Evolutionary conservation across 2,888 invertebrate species (phyloP).

Genomic region (Hydriomena furcata): DNA sequence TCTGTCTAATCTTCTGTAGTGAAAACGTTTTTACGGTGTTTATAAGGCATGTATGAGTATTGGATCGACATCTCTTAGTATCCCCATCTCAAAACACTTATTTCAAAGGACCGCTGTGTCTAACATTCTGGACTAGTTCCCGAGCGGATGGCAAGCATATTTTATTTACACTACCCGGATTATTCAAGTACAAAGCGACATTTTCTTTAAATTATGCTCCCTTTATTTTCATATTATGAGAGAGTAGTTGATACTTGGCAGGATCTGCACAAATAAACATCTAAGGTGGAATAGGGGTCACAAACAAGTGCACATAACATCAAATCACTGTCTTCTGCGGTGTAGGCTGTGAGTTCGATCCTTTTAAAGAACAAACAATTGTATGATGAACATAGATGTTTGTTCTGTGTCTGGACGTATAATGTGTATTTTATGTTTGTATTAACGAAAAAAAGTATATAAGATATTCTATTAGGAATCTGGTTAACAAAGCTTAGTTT

Average conservation of each 20-base stretch:
- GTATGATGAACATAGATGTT: too few species aligned
- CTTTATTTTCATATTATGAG: conserved; percentile 27
- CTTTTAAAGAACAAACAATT: too few species aligned
- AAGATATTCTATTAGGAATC: too few species aligned
- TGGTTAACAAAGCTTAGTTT: too few species aligned
- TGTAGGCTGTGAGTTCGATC: too few species aligned
- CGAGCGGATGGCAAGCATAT: conserved; percentile 42
- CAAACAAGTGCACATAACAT: neutral
- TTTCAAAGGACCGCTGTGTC: conserved; percentile 47
- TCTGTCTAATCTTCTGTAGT: too few species aligned
- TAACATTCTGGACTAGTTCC: conserved; percentile 49
- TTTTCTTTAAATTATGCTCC: conserved; percentile 28
- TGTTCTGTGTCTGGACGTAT: too few species aligned
- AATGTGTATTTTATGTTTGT: too few species aligned
- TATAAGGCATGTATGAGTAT: neutral
- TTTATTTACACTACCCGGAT: conserved; percentile 38
- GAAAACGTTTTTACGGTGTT: too few species aligned
- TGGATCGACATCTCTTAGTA: conserved; percentile 26
- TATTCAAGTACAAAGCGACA: conserved; percentile 37
- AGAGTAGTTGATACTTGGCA: conserved; percentile 32
- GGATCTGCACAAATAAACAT: conserved; percentile 8
- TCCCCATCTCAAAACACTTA: conserved; percentile 23
- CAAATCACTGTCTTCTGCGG: too few species aligned
- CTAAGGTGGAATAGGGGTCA: neutral
- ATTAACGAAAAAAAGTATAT: too few species aligned